Evolutionary conservation across 2,888 invertebrate genomes (phyloP), one percentile per base, ranked within the genome.

Genomic region (Callyntrura sp.): DNA sequence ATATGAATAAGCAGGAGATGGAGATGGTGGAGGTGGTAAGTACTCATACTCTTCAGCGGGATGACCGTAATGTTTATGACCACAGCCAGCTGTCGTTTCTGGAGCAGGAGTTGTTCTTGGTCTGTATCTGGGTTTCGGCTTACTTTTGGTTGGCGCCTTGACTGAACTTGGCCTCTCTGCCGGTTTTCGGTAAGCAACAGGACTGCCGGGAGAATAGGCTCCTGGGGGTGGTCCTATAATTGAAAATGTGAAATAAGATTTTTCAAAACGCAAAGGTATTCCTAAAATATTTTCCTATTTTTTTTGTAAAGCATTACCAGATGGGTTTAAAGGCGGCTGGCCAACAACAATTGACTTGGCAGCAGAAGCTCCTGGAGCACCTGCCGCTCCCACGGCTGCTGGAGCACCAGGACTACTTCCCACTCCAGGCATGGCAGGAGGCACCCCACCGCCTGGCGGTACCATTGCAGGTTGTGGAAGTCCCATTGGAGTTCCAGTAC

Each of bases 321-420:
- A 70, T 35, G 87, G 87, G 28, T 81, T 68, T 17, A 87, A 51
- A 14, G 87, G 87, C 25, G 87, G 87, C 45, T 87, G 87, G 4
- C 87, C 87, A 20, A 6, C 8, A 6, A 55, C 35, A 12, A 23
- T 3, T 12, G 6, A 23, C 6, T 14, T 3, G n/a, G 55, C 23
- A 55, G 81, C 68, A 8, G 28, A 20, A 20, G 51, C 35, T 55
- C n/a, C 84, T 11, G 70, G 17, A n/a, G 28, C 8, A 51, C 12
- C 65, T 20, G 68, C 20, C 12, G 73, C 14, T 43, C 28, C 68
- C 12, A 6, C 43, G 48, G 76, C 48, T 48, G 48, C 48, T 5
- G 76, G 48, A 28, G 48, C 0, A 76, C 9, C 51, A n/a, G n/a
- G n/a, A n/a, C n/a, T n/a, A n/a, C n/a, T n/a, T n/a, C n/a, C n/a